These are phyloP conservation scores for Conus ventricosus DNA, from an alignment of 1,140 invertebrate species.

Conservation along the genomic window DNA sequence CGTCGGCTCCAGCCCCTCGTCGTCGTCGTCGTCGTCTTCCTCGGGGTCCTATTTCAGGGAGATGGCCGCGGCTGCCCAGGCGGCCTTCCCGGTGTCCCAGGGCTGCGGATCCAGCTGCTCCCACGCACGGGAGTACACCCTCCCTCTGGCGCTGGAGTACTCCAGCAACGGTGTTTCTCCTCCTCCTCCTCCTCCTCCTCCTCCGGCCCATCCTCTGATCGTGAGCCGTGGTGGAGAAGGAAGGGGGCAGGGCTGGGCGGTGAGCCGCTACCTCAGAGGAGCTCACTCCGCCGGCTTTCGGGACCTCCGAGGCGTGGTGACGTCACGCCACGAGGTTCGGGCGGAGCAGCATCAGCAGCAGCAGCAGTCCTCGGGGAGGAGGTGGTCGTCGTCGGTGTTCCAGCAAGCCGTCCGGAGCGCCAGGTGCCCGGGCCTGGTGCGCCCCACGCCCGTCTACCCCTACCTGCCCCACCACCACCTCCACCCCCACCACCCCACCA, in stretches of 20 bases:
- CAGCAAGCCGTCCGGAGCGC: background rate
- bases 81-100: background rate
- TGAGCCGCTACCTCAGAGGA: background rate
- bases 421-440: background rate
- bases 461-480: background rate
- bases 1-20: background rate
- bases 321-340: background rate
- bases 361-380: no score
- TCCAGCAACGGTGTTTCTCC: background rate
- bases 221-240: background rate
- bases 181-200: background rate
- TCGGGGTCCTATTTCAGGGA: background rate
- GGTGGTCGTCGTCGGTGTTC: background rate
- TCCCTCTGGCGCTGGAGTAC: background rate
- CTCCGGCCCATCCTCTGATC: background rate
- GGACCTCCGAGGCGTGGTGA: background rate
- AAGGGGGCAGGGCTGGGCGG: background rate
- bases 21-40: no score
- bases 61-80: background rate
- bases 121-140: background rate
- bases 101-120: constrained; percentile 8
- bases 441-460: background rate
- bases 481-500: no score
- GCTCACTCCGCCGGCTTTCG: background rate
- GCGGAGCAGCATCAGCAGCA: no score